Conservation (phyloP, 2,113 vertebrate genomes). For the Onychorhynchus coronatus region DNA sequence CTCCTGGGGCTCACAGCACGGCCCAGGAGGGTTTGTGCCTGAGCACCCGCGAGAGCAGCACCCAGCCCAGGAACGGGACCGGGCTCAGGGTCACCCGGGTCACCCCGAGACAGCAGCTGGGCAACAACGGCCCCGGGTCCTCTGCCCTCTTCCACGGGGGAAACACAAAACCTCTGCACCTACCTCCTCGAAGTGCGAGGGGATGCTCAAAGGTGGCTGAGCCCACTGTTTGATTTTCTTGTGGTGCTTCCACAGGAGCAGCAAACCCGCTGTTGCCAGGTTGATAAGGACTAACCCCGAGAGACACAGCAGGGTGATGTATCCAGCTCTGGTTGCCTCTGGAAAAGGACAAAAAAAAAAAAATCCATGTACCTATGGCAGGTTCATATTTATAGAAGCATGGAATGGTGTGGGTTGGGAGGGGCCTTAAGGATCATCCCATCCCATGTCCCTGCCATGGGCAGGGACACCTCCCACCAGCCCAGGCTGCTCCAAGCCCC, state of each 20-base stretch:
- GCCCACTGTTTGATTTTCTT: slow-evolving; percentile 55
- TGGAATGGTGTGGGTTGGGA: background rate
- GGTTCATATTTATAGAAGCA: background rate
- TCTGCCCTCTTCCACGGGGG: rapidly evolving
- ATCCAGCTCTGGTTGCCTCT: background rate
- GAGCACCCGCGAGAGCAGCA: too few species aligned
- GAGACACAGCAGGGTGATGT: rapidly evolving
- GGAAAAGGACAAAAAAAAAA: background rate
- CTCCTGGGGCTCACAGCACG: too few species aligned
- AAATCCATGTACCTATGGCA: background rate
- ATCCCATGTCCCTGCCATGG: background rate
- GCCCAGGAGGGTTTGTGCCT: background rate
- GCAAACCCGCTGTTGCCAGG: background rate
- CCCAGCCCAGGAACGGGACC: too few species aligned
- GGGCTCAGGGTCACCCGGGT: background rate
- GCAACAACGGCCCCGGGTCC: rapidly evolving
- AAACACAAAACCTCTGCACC: background rate
- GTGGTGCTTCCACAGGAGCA: slow-evolving; percentile 4
- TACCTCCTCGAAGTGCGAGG: slow-evolving; percentile 68
- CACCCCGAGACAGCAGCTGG: rapidly evolving
- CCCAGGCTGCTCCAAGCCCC: background rate
- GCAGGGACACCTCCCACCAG: background rate
- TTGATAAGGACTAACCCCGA: rapidly evolving
- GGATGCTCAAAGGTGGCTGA: slow-evolving; percentile 62
- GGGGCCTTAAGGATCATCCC: rapidly evolving